Evolutionary conservation across 1,140 invertebrate species (phyloP).

Genomic region (Drosophila guanche): DNA sequence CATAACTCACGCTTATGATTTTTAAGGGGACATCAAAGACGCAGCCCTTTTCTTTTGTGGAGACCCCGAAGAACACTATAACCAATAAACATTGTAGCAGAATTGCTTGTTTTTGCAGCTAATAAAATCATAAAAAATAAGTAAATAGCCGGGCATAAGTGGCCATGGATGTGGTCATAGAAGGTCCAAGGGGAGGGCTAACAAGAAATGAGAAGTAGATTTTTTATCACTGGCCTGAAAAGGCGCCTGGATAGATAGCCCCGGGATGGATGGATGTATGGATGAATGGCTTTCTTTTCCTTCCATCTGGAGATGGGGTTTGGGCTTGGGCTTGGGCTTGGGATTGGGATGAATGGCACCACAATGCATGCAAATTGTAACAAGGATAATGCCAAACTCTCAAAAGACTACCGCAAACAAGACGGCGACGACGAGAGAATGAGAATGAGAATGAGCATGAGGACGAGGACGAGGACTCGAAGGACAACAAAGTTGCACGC

Average conservation of each 20-base stretch:
- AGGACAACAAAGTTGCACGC: slow-evolving; percentile 39
- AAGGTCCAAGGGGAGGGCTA: slow-evolving; percentile 34
- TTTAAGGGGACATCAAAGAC: slow-evolving; percentile 77
- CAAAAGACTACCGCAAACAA: slow-evolving; percentile 75
- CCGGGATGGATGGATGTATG: slow-evolving; percentile 53
- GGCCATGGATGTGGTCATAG: slow-evolving; percentile 23
- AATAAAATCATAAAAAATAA: slow-evolving; percentile 81
- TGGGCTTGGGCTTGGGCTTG: not conserved
- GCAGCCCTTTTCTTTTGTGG: slow-evolving; percentile 24
- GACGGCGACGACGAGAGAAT: slow-evolving; percentile 22
- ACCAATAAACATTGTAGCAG: slow-evolving; percentile 81
- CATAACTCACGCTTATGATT: slow-evolving; percentile 81
- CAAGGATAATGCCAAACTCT: slow-evolving; percentile 76
- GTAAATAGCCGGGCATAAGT: slow-evolving; percentile 69
- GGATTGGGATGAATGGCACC: slow-evolving; percentile 37
- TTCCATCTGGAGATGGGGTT: not conserved
- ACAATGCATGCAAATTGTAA: slow-evolving; percentile 80
- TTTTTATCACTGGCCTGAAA: slow-evolving; percentile 69
- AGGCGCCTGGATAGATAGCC: slow-evolving; percentile 38
- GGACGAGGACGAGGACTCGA: not conserved
- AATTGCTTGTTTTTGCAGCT: slow-evolving; percentile 82
- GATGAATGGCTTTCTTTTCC: slow-evolving; percentile 58
- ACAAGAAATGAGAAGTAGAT: slow-evolving; percentile 70
- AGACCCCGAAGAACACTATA: slow-evolving; percentile 60
- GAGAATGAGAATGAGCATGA: slow-evolving; percentile 2